Conservation (phyloP, 1,140 invertebrate species). For the Meloidogyne hapla region DNA sequence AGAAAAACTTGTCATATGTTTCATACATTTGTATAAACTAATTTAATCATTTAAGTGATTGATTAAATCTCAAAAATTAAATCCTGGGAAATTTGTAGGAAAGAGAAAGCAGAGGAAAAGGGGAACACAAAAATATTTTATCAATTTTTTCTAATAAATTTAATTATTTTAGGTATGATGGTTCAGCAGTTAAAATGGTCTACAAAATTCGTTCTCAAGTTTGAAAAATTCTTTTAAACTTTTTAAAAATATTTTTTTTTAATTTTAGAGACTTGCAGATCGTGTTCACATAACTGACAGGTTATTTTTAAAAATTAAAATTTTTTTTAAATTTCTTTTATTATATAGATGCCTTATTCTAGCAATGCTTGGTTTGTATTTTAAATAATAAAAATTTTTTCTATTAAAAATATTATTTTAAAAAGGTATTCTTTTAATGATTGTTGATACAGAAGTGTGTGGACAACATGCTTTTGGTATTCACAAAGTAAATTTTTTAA, state of each 20-base stretch:
- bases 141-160: neutral
- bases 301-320: too few relatives aligned
- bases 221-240: neutral
- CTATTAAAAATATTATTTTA: neutral
- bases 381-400: neutral
- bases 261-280: constrained; percentile 50
- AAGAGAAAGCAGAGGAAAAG: too few relatives aligned
- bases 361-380: constrained; percentile 15
- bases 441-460: constrained; percentile 53
- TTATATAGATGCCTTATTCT: constrained; percentile 32
- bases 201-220: constrained; percentile 57
- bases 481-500: constrained; percentile 39
- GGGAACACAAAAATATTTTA: neutral
- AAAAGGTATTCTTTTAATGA: constrained; percentile 43
- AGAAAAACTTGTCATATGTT: too few relatives aligned
- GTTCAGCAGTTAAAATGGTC: constrained; percentile 59
- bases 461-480: constrained; percentile 45
- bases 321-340: too few relatives aligned
- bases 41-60: too few relatives aligned
- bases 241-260: neutral
- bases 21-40: too few relatives aligned
- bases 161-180: constrained; percentile 56
- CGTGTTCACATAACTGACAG: constrained; percentile 54
- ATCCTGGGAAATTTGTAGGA: too few relatives aligned
- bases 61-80: too few relatives aligned